phyloP scores from a whole-genome alignment of 2,113 vertebrate genomes.

The Mormyrus iriodes region DNA sequence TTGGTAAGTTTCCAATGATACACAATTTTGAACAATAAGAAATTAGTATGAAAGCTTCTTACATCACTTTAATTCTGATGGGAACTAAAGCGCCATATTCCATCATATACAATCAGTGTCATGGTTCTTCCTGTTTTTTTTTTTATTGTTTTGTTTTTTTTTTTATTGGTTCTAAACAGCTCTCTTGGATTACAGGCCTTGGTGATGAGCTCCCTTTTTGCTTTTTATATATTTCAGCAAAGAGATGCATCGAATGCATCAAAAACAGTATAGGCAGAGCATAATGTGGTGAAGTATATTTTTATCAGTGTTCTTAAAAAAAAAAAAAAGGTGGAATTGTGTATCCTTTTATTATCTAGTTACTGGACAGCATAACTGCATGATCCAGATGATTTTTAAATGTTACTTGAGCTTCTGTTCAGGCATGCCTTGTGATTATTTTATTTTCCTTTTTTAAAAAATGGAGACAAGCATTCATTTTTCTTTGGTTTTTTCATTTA shows the following conservation, averaged over 20 bases:
- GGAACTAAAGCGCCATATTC: not conserved
- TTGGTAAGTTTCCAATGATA: not conserved
- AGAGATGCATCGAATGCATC: not conserved
- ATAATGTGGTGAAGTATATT: not conserved
- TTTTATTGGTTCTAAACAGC: not conserved
- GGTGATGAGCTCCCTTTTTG: not conserved
- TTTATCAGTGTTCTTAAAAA: not conserved
- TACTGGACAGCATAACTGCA: not conserved
- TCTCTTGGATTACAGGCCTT: not conserved
- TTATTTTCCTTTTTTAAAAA: conserved; percentile 32
- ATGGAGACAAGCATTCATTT: conserved; percentile 29
- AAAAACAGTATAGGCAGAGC: not conserved
- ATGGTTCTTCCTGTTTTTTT: not conserved
- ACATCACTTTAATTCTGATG: not conserved
- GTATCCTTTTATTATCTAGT: not conserved
- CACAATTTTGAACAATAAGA: not conserved
- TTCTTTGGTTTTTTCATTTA: conserved; percentile 35
- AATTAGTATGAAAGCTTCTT: not conserved
- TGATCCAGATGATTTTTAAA: not conserved
- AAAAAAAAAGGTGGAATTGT: no score
- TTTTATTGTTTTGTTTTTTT: no score
- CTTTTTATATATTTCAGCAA: not conserved
- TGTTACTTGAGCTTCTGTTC: not conserved
- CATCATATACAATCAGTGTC: not conserved
- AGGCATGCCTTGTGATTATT: not conserved